These are phyloP conservation scores for Mythimna pallens DNA, from an alignment of 2,888 invertebrate genomes.

Conservation along the genomic window DNA sequence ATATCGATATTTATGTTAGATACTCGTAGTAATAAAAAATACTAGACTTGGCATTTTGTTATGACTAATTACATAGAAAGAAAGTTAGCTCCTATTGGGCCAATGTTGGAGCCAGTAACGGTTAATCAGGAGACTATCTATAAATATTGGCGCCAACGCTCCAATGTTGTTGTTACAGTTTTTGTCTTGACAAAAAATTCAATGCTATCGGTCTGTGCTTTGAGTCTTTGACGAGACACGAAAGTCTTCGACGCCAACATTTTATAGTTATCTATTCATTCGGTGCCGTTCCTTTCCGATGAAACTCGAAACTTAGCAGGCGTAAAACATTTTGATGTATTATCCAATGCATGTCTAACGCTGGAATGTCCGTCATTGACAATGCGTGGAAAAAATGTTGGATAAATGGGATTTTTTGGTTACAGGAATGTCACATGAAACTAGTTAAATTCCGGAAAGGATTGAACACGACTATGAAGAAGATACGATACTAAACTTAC, in stretches of 20 bases:
- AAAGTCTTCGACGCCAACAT: slow-evolving; percentile 24
- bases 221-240: slow-evolving; percentile 32
- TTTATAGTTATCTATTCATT: slow-evolving; percentile 31
- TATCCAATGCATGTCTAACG: slow-evolving; percentile 8
- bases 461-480: slow-evolving; percentile 6
- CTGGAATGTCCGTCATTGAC: slow-evolving; percentile 27
- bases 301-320: slow-evolving; percentile 24
- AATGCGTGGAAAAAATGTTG: slow-evolving; percentile 53
- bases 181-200: slow-evolving; percentile 17
- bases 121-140: slow-evolving; percentile 1
- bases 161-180: slow-evolving; percentile 25
- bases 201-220: not conserved
- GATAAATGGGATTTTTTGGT: slow-evolving; percentile 37
- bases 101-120: slow-evolving; percentile 31
- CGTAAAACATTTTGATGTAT: slow-evolving; percentile 22
- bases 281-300: not conserved
- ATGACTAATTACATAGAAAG: slow-evolving; percentile 55
- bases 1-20: slow-evolving; percentile 33
- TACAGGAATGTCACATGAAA: slow-evolving; percentile 14
- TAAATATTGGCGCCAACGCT: slow-evolving; percentile 43
- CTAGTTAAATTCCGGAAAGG: not conserved
- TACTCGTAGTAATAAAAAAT: slow-evolving; percentile 57
- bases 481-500: not conserved
- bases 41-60: slow-evolving; percentile 45
- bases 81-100: slow-evolving; percentile 35